phyloP scores from a whole-genome alignment of 2,113 vertebrate species.

The Mustelus asterias region DNA sequence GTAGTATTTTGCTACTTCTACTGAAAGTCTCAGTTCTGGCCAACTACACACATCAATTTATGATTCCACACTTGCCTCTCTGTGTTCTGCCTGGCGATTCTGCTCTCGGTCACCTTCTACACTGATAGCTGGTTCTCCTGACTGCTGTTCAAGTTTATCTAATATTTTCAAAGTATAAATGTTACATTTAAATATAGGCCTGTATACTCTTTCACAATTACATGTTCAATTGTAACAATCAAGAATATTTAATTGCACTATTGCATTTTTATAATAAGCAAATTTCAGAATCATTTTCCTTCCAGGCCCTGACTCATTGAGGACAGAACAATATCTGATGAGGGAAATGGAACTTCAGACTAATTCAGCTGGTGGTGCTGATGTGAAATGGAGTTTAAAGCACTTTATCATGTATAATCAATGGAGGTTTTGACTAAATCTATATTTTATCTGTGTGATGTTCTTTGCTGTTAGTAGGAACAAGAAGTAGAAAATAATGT shows the following conservation, averaged over 20 bases:
- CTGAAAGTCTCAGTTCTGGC: not conserved
- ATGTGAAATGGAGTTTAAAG: too few species aligned
- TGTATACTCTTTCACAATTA: not conserved
- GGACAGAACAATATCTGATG: too few species aligned
- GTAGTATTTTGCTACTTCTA: not conserved
- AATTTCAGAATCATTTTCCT: too few species aligned
- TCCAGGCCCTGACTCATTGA: too few species aligned
- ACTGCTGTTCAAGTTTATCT: not conserved
- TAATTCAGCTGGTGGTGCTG: too few species aligned
- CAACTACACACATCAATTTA: not conserved
- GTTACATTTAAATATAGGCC: not conserved
- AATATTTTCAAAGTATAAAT: not conserved
- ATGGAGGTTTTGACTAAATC: too few species aligned
- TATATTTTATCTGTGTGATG: too few species aligned
- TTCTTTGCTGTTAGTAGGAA: too few species aligned
- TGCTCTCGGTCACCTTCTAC: not conserved
- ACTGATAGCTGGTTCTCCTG: not conserved
- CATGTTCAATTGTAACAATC: not conserved
- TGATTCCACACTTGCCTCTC: not conserved
- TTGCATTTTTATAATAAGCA: not conserved
- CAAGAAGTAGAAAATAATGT: not conserved
- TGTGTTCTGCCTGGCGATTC: not conserved
- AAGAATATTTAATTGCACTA: not conserved
- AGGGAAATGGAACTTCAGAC: too few species aligned
- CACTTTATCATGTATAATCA: too few species aligned